Evolutionary conservation across 1,140 invertebrate species (phyloP).

Genomic region (Lethrus apterus): DNA sequence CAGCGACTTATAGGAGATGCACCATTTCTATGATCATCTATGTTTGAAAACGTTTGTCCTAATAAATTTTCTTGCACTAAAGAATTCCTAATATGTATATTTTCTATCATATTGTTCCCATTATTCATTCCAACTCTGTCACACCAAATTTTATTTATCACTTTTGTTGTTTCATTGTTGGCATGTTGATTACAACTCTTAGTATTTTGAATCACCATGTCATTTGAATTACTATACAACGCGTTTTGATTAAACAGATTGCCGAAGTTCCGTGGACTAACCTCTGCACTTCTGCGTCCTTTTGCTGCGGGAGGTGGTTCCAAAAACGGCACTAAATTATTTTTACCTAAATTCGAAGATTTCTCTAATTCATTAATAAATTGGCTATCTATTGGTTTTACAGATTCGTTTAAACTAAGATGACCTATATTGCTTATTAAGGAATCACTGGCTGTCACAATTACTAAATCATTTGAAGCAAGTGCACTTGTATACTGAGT

Average conservation of each 20-base stretch:
- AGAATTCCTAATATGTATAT: conserved; percentile 22
- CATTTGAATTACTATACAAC: background rate
- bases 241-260: conserved; percentile 1
- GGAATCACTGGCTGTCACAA: too few relatives aligned
- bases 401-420: background rate
- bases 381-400: conserved; percentile 30
- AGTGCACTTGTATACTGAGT: too few relatives aligned
- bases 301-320: conserved; percentile 18
- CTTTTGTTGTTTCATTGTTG: conserved; percentile 34
- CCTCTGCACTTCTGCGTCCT: background rate
- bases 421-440: too few relatives aligned
- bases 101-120: conserved; percentile 22
- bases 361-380: conserved; percentile 17
- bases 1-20: too few relatives aligned
- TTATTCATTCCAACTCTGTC: conserved; percentile 28
- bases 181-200: too few relatives aligned
- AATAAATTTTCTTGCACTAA: too few relatives aligned
- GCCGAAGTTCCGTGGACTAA: too few relatives aligned
- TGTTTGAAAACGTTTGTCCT: too few relatives aligned
- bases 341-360: conserved; percentile 10
- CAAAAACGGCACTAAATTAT: conserved; percentile 18
- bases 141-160: conserved; percentile 45
- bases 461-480: too few relatives aligned
- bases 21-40: too few relatives aligned
- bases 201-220: conserved; percentile 1